These are phyloP conservation scores for Notechis scutatus DNA, from an alignment of 2,113 vertebrate species.

Conservation along the genomic window DNA sequence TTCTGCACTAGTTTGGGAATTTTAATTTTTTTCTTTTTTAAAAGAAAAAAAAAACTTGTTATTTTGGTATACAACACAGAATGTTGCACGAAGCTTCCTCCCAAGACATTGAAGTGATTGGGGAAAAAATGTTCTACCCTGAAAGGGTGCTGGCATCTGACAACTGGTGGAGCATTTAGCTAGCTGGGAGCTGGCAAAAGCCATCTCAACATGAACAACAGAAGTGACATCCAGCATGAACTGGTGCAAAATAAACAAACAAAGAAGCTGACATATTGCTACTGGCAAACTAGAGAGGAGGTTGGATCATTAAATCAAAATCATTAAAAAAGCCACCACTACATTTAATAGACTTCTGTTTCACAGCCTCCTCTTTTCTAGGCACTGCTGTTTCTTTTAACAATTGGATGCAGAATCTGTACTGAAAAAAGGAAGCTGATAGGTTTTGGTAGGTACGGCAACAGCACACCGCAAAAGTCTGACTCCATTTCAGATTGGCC, in stretches of 20 bases:
- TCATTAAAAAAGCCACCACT: constrained; percentile 1
- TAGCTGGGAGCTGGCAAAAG: not conserved
- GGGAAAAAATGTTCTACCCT: constrained; percentile 9
- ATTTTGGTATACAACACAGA: fast-evolving
- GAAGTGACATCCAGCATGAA: constrained; percentile 10
- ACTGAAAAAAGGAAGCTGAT: constrained; percentile 11
- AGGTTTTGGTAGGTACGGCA: constrained; percentile 40
- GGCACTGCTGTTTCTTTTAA: not conserved
- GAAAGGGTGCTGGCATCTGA: not conserved
- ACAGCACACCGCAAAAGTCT: constrained; percentile 10
- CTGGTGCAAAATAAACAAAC: constrained; percentile 24
- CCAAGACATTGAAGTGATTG: not conserved
- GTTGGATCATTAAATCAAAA: constrained; percentile 2
- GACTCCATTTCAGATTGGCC: constrained; percentile 38
- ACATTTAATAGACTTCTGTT: constrained; percentile 12
- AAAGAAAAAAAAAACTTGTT: not conserved
- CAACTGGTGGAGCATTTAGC: not conserved
- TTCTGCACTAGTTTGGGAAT: not conserved
- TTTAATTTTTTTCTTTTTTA: not conserved
- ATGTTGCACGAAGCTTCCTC: not conserved
- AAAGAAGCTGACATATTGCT: constrained; percentile 13
- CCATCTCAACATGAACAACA: constrained; percentile 9
- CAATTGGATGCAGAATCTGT: not conserved
- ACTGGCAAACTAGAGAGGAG: constrained; percentile 26
- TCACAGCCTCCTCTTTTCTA: not conserved